Base-by-base conservation (phyloP, 2,888 invertebrate species). In the Agriopis leucophaearia region DNA sequence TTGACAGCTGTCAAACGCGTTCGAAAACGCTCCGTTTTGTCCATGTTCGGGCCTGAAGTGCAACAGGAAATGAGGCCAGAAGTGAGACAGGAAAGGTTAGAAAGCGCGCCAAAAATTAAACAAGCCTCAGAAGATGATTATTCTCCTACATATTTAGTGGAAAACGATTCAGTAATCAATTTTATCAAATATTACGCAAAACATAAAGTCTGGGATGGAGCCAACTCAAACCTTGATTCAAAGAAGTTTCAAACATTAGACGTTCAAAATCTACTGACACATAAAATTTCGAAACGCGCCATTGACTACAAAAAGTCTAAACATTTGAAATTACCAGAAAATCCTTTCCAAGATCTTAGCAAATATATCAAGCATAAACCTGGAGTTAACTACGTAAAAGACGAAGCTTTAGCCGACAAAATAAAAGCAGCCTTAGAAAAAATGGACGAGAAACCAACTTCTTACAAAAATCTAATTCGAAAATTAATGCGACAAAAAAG, bases 141-240 rank as follows among this genome's bases (percentile, higher is more conserved):
- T 7, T 42, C 42, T 55, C 13, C 42, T 27, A 6, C 7, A 12
- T 45, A 44, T 7, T 18, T 42, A 42, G 3, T 16, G 0, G 47
- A 66, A 40, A 50, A 74, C 0, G 77, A 84, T 18, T 87, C 88
- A 0, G 47, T 87, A 0, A 68, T 80, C 0, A 78, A 85, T 60
- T 67, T 90, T 9, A 72, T 88, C 0, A 86, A 87, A 60, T 91
- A 89, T 69, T 91, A 88, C 70, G 73, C 83, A 0, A 93, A 93
- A 77, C 82, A 89, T 63, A 91, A 92, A 76, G 73, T 83, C 0
- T 92, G 91, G 92, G 78, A 78, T 8, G 78, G 78, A 13, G 80
- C 86, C 0, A 89, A 90, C 44, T 74, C 77, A 0, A 61, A 65
- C 36, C 75, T 75, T 13, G 54, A 65, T 16, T 47, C 47, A 1